phyloP scores from a whole-genome alignment of 2,888 invertebrate species.

The Unio pictorum region DNA sequence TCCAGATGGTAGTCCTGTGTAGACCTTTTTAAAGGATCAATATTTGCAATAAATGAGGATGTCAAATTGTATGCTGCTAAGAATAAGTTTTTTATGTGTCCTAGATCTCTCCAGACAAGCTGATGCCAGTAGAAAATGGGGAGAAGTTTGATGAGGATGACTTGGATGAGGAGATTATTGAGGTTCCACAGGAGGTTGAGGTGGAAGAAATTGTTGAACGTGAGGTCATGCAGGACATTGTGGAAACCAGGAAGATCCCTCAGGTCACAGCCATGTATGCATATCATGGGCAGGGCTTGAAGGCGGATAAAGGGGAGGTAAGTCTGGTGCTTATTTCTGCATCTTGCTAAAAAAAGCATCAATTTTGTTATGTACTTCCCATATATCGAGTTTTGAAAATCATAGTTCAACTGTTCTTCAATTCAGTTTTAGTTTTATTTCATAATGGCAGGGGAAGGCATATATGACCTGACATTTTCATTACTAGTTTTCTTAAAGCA shows the following conservation, averaged over 20 bases:
- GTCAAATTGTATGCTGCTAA: background rate
- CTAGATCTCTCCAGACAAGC: constrained; percentile 68
- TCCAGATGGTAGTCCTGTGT: no score
- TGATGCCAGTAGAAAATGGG: constrained; percentile 62
- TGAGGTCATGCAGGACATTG: constrained; percentile 87
- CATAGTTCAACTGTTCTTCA: background rate
- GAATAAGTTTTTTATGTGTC: constrained; percentile 1
- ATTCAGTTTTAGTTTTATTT: no score
- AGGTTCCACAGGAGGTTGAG: constrained; percentile 93
- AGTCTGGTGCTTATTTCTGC: constrained; percentile 26
- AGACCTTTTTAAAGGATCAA: no score
- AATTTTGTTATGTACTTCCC: background rate
- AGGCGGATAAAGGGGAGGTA: constrained; percentile 90
- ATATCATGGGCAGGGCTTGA: constrained; percentile 93
- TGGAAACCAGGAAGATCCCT: constrained; percentile 88
- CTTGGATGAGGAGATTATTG: constrained; percentile 79
- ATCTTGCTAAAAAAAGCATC: background rate
- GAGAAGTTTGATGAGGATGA: constrained; percentile 57
- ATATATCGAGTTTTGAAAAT: background rate
- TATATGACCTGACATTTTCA: no score
- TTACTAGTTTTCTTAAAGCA: no score
- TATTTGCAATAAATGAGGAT: no score
- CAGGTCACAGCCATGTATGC: constrained; percentile 87
- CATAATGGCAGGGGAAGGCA: no score
- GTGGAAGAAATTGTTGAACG: constrained; percentile 89